Evolutionary conservation across 2,888 invertebrate species (phyloP).

Genomic region (Drosophila borborema): DNA sequence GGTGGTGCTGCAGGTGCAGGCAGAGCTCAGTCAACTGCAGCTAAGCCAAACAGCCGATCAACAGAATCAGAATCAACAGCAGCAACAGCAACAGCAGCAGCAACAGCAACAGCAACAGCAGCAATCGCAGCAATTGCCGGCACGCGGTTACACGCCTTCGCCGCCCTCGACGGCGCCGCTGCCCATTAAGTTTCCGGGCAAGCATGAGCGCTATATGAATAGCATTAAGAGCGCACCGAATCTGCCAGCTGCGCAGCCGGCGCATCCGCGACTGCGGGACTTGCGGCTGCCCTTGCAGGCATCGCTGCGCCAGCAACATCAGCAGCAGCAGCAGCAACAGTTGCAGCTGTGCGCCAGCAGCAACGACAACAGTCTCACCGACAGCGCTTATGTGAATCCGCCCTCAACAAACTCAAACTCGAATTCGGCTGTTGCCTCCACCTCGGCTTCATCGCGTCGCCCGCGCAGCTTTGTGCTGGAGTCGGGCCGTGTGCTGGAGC

Average conservation of each 20-base stretch:
- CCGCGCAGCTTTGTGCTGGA: constrained; percentile 87
- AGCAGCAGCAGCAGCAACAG: constrained; percentile 65
- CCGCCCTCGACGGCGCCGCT: constrained; percentile 94
- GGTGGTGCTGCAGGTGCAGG: constrained; percentile 72
- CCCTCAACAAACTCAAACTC: constrained; percentile 74
- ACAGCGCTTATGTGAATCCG: constrained; percentile 84
- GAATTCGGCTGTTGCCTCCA: constrained; percentile 56
- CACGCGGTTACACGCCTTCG: constrained; percentile 91
- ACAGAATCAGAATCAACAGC: constrained; percentile 59
- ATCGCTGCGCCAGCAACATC: constrained; percentile 84
- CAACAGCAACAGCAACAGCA: constrained; percentile 9
- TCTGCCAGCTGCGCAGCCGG: constrained; percentile 88
- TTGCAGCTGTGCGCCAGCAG: constrained; percentile 78
- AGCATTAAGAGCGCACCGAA: constrained; percentile 93
- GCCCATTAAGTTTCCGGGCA: constrained; percentile 91
- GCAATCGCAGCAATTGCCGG: constrained; percentile 87
- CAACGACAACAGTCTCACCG: constrained; percentile 83
- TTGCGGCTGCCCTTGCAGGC: constrained; percentile 90
- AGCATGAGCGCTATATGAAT: constrained; percentile 89
- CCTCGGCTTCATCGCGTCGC: constrained; percentile 83
- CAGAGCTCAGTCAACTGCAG: constrained; percentile 88
- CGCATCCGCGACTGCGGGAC: constrained; percentile 90
- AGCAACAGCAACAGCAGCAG: not conserved
- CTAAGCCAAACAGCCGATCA: constrained; percentile 83
- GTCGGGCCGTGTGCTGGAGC: constrained; percentile 90